Evolutionary conservation across 2,113 vertebrate genomes (phyloP).

Genomic region (Progne subis): DNA sequence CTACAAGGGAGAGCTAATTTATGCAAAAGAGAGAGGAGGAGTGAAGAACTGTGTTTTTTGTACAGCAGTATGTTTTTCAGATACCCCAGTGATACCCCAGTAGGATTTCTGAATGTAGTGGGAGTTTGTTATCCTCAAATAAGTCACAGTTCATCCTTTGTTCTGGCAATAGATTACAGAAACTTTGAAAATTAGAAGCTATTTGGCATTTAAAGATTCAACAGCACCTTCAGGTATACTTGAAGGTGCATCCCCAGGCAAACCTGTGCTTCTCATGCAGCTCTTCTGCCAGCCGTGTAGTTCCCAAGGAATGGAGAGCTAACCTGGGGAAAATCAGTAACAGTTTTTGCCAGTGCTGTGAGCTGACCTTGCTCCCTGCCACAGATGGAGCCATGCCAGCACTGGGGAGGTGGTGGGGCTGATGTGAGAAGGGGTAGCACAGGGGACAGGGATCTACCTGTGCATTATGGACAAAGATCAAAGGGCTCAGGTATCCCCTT

Average conservation of each 20-base stretch:
- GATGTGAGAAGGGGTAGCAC: rapidly evolving
- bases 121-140: not conserved
- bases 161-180: not conserved
- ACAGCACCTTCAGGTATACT: not conserved
- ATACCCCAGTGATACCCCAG: not conserved
- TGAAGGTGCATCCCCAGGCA: not conserved
- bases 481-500: rapidly evolving
- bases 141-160: not conserved
- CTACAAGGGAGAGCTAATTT: conserved; percentile 18
- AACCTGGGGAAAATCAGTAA: not conserved
- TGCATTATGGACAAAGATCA: rapidly evolving
- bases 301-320: not conserved
- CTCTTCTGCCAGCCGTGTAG: not conserved
- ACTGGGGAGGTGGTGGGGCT: not conserved
- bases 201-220: not conserved
- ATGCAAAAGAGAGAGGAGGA: conserved; percentile 1
- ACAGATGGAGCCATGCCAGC: not conserved
- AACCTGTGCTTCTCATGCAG: not conserved
- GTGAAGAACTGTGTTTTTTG: not conserved
- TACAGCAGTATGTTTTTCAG: not conserved
- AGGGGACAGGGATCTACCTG: not conserved
- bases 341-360: not conserved
- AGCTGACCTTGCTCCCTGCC: not conserved
- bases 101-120: not conserved
- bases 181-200: not conserved